Evolutionary conservation across 2,888 invertebrate species (phyloP), one percentile per base, ranked within the genome.

Genomic region (Andrena trimmerana): DNA sequence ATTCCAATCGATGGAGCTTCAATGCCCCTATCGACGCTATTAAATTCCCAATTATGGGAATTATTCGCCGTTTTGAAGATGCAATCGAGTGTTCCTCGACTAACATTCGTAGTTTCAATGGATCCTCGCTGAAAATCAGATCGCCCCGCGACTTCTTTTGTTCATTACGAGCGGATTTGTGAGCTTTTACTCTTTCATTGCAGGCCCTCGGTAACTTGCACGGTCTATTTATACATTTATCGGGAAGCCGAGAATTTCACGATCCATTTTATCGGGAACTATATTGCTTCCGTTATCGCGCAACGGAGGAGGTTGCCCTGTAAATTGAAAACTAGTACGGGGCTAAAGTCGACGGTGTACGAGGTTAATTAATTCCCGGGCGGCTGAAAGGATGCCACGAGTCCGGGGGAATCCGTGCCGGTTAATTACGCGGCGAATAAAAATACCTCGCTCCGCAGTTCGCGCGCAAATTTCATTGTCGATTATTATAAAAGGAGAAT

Each of bases 391-490:
- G 24, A 42, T 27, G 29, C 24, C 13, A 31, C 36, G 24, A 65
- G 68, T 68, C 48, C n/a, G 33, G 36, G 0, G 42, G 29, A 5
- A 72, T 72, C 16, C 50, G 54, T 33, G 33, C 16, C 33, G 48
- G 59, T 52, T 78, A 78, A 78, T 78, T 72, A 52, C 66, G 20
- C 52, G 0, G 16, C 24, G 31, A 16, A 42, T 62, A 36, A 67
- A 62, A 29, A 57, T 50, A 7, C 52, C 27, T 8, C n/a, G 20
- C 50, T n/a, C 2, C 2, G 7, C 42, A 2, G 27, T 27, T 50
- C 27, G 42, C 62, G 13, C 31, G 59, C 27, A 67, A 67, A 24
- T 60, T 74, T 33, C 8, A 10, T 33, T 48, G 63, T 36, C 66
- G 66, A 78, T 78, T 65, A 68, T 68, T 62, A 54, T 50, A 3